Evolutionary conservation across 2,113 vertebrate species (phyloP), one percentile per base, ranked within the genome.

Genomic region (Caranx melampygus): DNA sequence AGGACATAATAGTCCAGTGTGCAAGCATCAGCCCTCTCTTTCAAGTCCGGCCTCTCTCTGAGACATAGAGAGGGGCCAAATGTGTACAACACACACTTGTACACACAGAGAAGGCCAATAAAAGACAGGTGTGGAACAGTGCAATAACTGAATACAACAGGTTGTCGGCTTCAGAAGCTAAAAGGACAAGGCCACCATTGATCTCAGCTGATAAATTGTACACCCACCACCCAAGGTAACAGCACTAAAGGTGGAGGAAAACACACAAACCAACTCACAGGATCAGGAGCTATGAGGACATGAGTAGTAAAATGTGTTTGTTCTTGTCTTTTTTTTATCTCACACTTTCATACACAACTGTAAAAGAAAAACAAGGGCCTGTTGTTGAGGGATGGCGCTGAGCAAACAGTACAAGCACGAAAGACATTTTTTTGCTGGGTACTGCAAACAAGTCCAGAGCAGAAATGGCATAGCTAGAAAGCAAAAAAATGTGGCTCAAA

Each of bases 61-160:
- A 79, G 47, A 81, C 42, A 1, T 61, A 72, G 69, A 78, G 55
- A 21, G 31, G 18, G 54, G 83, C 88, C 87, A 89, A 84, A 90
- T 78, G 79, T 72, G 83, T 35, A 52, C 62, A 80, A 89, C 75
- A 88, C 75, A 58, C 72, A 63, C 57, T 73, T 21, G 26, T 42
- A 64, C 81, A 79, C 76, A 84, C 65, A 81, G 37, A 61, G 21
- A 72, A 51, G 73, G 78, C 60, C 84, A 91, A 87, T 90, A 91
- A 90, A 91, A 89, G 85, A 83, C 91, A 91, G 88, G 86, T 89
- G 87, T 86, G 83, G 74, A 88, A 55, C 74, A 72, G 82, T 10
- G 80, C 78, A 85, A 76, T 79, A 86, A 86, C 85, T 21, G 80
- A 82, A 83, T 72, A 70, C 73, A 76, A 81, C 78, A 76, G 64